Base-by-base conservation (phyloP, 1,140 invertebrate species). In the Microplitis demolitor region DNA sequence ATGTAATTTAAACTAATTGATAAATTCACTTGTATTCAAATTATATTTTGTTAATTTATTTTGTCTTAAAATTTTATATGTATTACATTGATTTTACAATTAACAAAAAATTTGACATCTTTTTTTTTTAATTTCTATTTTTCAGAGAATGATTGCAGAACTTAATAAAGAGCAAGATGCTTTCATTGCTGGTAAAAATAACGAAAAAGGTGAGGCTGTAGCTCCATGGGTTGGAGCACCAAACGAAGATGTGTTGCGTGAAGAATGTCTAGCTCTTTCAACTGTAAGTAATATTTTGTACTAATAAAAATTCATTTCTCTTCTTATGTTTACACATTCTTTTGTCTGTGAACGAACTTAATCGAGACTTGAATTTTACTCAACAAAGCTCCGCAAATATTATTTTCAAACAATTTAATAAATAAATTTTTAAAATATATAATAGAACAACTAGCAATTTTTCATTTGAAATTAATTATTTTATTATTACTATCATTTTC, bases 91-190 rank as follows among this genome's bases (percentile, higher is more conserved):
- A 24, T 24, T 24, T 24, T 24, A 24, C 24, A 24, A 24, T 24
- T 24, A 24, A 24, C 2, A 24, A 24, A 24, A 24, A 24, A 24
- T 24, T 24, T 24, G 24, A 24, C 24, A 39, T 39, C 1, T 5
- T 39, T 39, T 39, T 51, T 39, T 60, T 35, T 45, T 71, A 24
- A 24, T 24, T 24, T 24, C 24, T 60, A 72, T 1, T 37, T 83
- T 89, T 79, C 89, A 98, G 96, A 97, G 94, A 85, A 92, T 98
- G 83, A 89, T 99, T 77, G 95, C 95, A 66, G 96, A 98, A 79
- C 96, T 99, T 85, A 97, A 96, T 85, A 96, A 96, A 85, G 97
- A 99, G 85, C 97, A 98, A 87, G 96, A 98, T 78, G 94, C 95
- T 63, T 98, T 98, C 87, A 92, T 98, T 74, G 95, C 95, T 81